These are phyloP conservation scores for Panthera tigris DNA, from an alignment of 2,113 vertebrate genomes.

Conservation along the genomic window DNA sequence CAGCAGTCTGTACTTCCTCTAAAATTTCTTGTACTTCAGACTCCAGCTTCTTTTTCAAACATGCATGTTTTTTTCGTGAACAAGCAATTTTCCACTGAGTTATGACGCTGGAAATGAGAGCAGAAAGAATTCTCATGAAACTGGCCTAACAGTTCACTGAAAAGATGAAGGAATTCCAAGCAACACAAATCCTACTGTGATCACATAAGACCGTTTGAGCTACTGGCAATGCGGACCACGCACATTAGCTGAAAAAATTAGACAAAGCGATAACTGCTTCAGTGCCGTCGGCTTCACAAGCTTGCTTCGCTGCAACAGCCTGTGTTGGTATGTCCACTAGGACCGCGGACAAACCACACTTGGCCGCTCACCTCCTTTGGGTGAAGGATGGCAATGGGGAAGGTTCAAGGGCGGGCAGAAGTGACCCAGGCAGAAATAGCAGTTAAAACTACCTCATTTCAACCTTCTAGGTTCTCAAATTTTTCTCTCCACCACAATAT, in stretches of 20 bases:
- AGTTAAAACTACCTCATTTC: neutral
- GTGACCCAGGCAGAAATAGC: neutral
- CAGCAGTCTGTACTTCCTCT: neutral
- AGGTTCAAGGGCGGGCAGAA: neutral
- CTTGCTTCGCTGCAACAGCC: neutral
- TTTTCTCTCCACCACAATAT: neutral
- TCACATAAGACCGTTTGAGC: neutral
- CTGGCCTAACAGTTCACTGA: neutral
- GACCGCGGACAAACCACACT: neutral
- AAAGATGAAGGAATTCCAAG: neutral
- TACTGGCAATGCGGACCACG: too few species aligned
- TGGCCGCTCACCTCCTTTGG: neutral
- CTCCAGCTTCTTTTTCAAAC: neutral
- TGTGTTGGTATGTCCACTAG: fast-evolving
- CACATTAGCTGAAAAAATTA: neutral
- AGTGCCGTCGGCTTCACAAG: neutral
- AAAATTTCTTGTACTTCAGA: neutral
- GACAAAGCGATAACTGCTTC: neutral
- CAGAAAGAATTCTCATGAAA: neutral
- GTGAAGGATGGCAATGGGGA: neutral
- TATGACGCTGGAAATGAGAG: slow-evolving; percentile 61
- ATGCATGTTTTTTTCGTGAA: neutral
- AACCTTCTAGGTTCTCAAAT: neutral
- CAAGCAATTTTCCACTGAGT: slow-evolving; percentile 71
- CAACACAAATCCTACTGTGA: neutral